Evolutionary conservation across 2,113 vertebrate genomes (phyloP).

Genomic region (Arvicanthis niloticus): DNA sequence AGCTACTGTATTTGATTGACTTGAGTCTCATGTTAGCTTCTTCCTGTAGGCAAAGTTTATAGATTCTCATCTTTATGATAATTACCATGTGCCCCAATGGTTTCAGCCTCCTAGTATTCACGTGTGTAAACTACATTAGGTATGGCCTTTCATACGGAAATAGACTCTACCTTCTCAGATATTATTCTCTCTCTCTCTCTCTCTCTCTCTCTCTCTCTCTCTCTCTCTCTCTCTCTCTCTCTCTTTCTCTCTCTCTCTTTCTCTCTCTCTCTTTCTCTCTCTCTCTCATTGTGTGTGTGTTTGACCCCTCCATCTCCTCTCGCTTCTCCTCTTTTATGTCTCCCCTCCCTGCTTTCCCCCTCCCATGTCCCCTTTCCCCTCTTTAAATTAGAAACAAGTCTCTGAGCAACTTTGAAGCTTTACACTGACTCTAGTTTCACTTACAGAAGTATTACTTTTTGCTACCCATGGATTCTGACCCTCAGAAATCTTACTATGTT

Average conservation of each 20-base stretch:
- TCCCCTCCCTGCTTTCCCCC: neutral
- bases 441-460: neutral
- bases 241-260: neutral
- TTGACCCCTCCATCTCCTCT: no score
- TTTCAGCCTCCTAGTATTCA: neutral
- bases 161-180: neutral
- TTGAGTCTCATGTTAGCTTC: constrained; percentile 27
- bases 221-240: neutral
- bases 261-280: neutral
- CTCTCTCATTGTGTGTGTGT: no score
- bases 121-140: neutral
- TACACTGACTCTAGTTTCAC: neutral
- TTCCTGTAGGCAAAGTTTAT: neutral
- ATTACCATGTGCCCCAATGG: neutral
- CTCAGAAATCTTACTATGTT: neutral
- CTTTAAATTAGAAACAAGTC: neutral
- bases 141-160: neutral
- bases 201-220: neutral
- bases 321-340: neutral
- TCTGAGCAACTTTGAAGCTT: neutral
- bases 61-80: neutral
- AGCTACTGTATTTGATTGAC: neutral
- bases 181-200: neutral
- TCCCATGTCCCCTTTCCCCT: neutral
- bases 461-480: neutral